These are phyloP conservation scores for Melitaea cinxia DNA, from an alignment of 1,140 invertebrate species.

Conservation along the genomic window DNA sequence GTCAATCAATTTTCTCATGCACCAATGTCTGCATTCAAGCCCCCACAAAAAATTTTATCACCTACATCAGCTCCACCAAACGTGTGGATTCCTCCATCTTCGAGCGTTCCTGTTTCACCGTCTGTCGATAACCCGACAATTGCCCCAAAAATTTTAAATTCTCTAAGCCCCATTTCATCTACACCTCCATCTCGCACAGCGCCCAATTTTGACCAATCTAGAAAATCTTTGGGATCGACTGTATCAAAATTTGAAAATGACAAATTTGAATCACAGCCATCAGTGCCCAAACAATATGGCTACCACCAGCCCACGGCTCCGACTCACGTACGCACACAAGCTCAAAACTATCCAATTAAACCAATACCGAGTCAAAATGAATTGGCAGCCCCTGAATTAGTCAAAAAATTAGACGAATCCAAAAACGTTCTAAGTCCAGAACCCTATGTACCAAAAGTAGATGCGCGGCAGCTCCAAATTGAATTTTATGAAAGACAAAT, in stretches of 20 bases:
- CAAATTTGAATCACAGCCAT: conserved; percentile 42
- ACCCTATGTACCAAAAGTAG: conserved; percentile 53
- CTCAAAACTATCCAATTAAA: conserved; percentile 57
- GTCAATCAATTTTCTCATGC: conserved; percentile 88
- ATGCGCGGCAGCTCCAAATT: conserved; percentile 75
- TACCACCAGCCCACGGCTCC: conserved; percentile 54
- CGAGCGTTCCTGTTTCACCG: conserved; percentile 57
- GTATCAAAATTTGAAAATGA: conserved; percentile 78
- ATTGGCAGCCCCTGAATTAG: conserved; percentile 72
- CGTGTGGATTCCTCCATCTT: conserved; percentile 77
- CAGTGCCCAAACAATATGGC: conserved; percentile 37
- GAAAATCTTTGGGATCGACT: conserved; percentile 64
- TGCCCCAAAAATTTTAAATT: conserved; percentile 47
- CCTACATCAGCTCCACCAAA: conserved; percentile 59
- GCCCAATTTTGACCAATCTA: conserved; percentile 55
- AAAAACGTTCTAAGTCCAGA: conserved; percentile 44
- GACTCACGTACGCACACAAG: conserved; percentile 62
- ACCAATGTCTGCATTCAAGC: conserved; percentile 87
- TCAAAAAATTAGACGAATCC: conserved; percentile 64
- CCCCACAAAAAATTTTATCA: conserved; percentile 78
- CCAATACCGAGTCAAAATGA: conserved; percentile 70
- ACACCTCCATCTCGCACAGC: conserved; percentile 49
- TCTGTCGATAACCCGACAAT: conserved; percentile 43
- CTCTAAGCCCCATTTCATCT: conserved; percentile 48
- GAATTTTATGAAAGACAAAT: conserved; percentile 80